phyloP scores from a whole-genome alignment of 2,888 invertebrate species.

The Zygaena filipendulae region DNA sequence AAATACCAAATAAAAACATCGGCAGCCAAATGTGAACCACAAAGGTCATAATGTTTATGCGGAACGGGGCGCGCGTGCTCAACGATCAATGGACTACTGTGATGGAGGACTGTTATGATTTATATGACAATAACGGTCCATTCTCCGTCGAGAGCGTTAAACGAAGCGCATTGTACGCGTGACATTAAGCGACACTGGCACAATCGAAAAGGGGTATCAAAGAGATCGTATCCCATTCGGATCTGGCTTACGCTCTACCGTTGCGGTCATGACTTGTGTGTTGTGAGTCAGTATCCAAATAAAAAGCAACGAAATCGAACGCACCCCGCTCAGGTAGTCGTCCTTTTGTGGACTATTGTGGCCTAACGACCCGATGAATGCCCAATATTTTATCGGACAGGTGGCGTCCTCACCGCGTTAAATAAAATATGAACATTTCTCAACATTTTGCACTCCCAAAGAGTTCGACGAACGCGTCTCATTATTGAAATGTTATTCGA shows the following conservation, averaged over 20 bases:
- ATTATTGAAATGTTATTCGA: conserved; percentile 62
- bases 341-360: conserved; percentile 44
- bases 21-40: conserved; percentile 20
- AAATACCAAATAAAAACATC: conserved; percentile 17
- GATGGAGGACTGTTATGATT: conserved; percentile 45
- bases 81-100: conserved; percentile 29
- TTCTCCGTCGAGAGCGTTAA: conserved; percentile 31
- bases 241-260: conserved; percentile 21
- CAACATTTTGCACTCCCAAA: conserved; percentile 50
- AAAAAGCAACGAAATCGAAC: conserved; percentile 22
- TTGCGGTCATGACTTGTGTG: too few relatives aligned
- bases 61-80: conserved; percentile 32
- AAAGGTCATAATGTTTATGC: conserved; percentile 38
- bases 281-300: conserved; percentile 11
- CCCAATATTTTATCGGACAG: conserved; percentile 31
- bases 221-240: conserved; percentile 26
- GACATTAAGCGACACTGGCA: conserved; percentile 43
- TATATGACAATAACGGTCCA: conserved; percentile 27
- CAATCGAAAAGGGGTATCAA: conserved; percentile 40
- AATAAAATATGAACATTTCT: conserved; percentile 12
- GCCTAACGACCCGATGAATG: conserved; percentile 50
- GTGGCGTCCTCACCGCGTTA: conserved; percentile 33
- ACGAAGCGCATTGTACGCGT: conserved; percentile 42
- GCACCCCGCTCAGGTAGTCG: conserved; percentile 43
- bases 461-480: conserved; percentile 54